Percentiles rank a stretch among this genome's conserved stretches.
Conservation (phyloP, 2,797 vertebrate genomes). For the Alauda arvensis region DNA sequence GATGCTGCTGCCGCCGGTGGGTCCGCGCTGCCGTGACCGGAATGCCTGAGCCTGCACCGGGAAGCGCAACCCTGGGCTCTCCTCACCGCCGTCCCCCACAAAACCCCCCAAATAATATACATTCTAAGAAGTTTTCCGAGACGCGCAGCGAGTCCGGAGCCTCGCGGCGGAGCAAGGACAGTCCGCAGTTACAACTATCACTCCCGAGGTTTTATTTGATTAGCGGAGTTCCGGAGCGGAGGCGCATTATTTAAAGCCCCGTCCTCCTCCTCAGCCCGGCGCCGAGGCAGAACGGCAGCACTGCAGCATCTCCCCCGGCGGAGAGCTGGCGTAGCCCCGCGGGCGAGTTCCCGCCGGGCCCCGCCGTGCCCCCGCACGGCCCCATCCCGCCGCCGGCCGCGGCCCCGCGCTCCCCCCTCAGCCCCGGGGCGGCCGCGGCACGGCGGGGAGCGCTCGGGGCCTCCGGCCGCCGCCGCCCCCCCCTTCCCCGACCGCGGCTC, state of each 20-base stretch:
- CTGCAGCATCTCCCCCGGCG: neutral
- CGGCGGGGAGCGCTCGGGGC: neutral
- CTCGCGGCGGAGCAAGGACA: neutral
- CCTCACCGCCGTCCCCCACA: neutral
- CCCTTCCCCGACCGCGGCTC: neutral
- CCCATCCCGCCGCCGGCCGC: neutral
- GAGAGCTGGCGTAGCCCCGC: neutral
- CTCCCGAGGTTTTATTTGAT: neutral
- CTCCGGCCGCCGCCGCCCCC: neutral
- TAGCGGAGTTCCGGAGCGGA: neutral
- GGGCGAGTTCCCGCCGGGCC: neutral
- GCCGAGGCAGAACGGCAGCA: neutral
- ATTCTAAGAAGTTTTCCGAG: neutral
- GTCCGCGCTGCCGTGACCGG: neutral
- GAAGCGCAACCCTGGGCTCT: neutral
- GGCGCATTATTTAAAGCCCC: slow-evolving; percentile 30
- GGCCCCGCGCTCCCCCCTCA: neutral
- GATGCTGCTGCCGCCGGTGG: neutral
- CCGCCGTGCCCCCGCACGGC: neutral
- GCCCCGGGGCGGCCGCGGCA: neutral
- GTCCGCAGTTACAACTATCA: neutral
- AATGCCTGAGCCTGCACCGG: neutral
- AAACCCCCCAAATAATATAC: rapidly evolving
- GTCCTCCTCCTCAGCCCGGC: neutral
- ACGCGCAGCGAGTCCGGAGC: rapidly evolving